Evolutionary conservation across 1,140 invertebrate species (phyloP), one percentile per base, ranked within the genome.

Genomic region (Copidosoma floridanum): DNA sequence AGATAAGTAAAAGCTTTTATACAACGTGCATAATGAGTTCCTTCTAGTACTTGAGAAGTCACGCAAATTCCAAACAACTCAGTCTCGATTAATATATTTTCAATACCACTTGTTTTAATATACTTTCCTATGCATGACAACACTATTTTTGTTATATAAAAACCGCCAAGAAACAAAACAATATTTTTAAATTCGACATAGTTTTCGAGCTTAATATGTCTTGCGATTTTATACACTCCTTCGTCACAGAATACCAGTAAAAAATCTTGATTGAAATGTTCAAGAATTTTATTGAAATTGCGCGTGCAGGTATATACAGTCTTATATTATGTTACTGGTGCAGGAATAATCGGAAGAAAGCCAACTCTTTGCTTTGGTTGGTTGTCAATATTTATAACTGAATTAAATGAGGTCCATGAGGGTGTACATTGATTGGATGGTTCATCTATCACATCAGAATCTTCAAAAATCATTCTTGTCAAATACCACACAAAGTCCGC

Each of bases 21-120:
- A n/a, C 53, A 66, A 11, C 61, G 10, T 12, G 27, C 50, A 41
- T 64, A 64, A 54, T 64, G 56, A 3, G 57, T 44, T 3, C 56
- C 65, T 35, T 52, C 48, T 1, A 66, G 35, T 18, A 63, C 29
- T 54, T 66, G 57, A 11, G 63, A 53, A 3, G 40, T 48, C 6
- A 51, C 41, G 7, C 18, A 26, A n/a, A 54, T 20, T 0, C 57
- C 57, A 41, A 56, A 66, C 20, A 41, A 23, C 10, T 47, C 24
- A 1, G 47, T 66, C 29, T 66, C 61, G 10, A 63, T 23, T 10
- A 66, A 61, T 7, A 66, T 8, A 48, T 60, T 38, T 57, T 66
- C 65, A 23, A 60, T 38, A 2, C 61, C 65, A 54, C 65, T 63
- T 16, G 43, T 55, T 41, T 44, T 29, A 10, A 66, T n/a, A 48